Evolutionary conservation across 1,140 invertebrate genomes (phyloP), one percentile per base, ranked within the genome.

Genomic region (Drosophila nebulosa): DNA sequence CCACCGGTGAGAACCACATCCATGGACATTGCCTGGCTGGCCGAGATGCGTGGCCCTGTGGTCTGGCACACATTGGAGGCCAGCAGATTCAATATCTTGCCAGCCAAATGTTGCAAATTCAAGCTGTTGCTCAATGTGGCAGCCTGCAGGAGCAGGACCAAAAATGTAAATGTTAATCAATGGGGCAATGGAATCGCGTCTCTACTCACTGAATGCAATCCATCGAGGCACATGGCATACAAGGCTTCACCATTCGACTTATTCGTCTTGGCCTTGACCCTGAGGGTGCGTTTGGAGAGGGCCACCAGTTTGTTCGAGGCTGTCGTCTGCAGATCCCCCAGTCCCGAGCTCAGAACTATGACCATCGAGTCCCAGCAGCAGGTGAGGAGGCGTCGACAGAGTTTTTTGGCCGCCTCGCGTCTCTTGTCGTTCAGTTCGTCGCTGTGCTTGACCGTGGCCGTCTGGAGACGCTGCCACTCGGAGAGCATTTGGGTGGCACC

Each of bases 321-420:
- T 46, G 91, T 93, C 90, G 91, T 93, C 86, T 79, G 93, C 85
- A 94, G 93, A 61, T 95, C 94, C 7, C 93, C 93, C 51, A 98
- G 91, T 0, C 97, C 94, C 0, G 95, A 95, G 14, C 97, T 96
- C 2, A 98, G 92, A 10, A 98, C 96, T n/a, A 95, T 95, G 46
- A 98, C 94, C 93, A 98, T 96, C 0, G 96, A 96, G 51, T 96
- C 95, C 97, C 97, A 98, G 85, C 97, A 98, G 75, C 96, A 96
- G 3, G 96, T 97, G 24, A 98, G 90, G n/a, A 98, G 56, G 0
- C 94, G 91, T 27, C 94, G 92, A 0, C 94, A 94, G 14, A 95
- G 80, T 81, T 94, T 94, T 3, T 93, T 93, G 69, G 95, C 95
- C 1, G 95, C 95, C 78, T 96, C 94, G 1, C 94, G 92, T 83